These are phyloP conservation scores for Tortrix viridana DNA, from an alignment of 2,888 invertebrate species.

Conservation along the genomic window DNA sequence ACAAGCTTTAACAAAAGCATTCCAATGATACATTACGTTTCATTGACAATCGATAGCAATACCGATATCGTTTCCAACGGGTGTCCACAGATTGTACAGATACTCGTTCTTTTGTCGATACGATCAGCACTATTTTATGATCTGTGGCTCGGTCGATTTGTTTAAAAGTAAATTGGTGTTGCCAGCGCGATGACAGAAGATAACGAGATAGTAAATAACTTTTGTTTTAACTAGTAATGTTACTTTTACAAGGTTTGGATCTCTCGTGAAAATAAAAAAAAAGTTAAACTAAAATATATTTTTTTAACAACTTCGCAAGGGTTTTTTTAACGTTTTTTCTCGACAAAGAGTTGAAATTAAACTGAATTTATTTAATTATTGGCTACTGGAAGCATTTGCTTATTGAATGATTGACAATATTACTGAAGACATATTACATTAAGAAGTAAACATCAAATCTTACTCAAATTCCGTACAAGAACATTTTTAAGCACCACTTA, in stretches of 20 bases:
- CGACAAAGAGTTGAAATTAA: no score
- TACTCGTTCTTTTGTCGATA: slow-evolving; percentile 24
- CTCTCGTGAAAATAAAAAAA: no score
- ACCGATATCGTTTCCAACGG: slow-evolving; percentile 27
- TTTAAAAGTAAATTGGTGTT: slow-evolving; percentile 36
- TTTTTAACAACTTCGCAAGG: no score
- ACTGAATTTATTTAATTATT: no score
- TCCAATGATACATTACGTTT: slow-evolving; percentile 16
- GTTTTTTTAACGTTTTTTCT: no score
- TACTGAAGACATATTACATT: no score
- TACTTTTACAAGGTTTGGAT: background rate
- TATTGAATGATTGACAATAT: no score
- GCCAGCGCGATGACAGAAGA: slow-evolving; percentile 35
- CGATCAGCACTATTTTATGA: slow-evolving; percentile 29
- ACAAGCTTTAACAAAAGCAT: slow-evolving; percentile 11
- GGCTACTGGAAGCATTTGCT: no score
- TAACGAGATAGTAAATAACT: background rate
- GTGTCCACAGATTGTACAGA: slow-evolving; percentile 32
- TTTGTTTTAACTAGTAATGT: background rate
- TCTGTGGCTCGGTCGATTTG: slow-evolving; percentile 33
- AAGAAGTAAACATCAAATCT: no score
- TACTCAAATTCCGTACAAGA: no score
- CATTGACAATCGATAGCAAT: slow-evolving; percentile 24
- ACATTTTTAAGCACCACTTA: no score
- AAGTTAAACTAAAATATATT: no score